Conservation (phyloP, 2,888 invertebrate species). For the Orthonychiurus folsomi region DNA sequence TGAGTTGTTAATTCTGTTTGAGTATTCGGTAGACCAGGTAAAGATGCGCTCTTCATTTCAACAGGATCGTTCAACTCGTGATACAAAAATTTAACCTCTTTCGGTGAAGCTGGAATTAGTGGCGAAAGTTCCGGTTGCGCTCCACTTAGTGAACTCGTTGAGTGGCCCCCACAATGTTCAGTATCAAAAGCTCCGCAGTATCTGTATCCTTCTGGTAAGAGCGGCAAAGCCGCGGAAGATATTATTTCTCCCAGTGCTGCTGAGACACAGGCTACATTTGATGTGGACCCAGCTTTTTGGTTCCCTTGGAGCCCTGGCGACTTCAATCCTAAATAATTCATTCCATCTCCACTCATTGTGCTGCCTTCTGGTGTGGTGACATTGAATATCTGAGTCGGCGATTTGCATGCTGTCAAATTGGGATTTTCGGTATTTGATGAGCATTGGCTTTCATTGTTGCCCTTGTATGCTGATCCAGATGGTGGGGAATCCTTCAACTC, state of each 20-base stretch:
- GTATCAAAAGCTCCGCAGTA: neutral
- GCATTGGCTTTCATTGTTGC: neutral
- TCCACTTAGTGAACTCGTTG: neutral
- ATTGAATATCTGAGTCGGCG: neutral
- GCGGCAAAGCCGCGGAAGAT: conserved; percentile 34
- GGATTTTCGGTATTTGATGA: neutral
- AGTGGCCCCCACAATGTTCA: neutral
- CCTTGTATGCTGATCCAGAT: neutral
- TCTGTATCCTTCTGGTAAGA: conserved; percentile 29
- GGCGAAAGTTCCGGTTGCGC: neutral
- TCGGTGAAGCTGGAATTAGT: neutral
- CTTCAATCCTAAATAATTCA: neutral
- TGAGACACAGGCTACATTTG: conserved; percentile 14
- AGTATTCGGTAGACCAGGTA: too few relatives aligned
- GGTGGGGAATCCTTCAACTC: neutral
- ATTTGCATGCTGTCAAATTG: neutral
- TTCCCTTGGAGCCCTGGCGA: neutral
- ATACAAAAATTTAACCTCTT: neutral
- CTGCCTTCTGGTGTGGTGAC: neutral
- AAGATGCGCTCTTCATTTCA: neutral
- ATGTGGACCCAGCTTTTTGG: neutral
- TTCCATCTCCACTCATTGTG: neutral
- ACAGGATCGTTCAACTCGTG: neutral
- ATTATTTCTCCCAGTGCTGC: conserved; percentile 33
- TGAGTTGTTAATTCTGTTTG: neutral